Percentiles rank a stretch among this genome's conserved stretches.
Conservation (phyloP, 2,888 invertebrate species). For the Ptychoptera albimana region DNA sequence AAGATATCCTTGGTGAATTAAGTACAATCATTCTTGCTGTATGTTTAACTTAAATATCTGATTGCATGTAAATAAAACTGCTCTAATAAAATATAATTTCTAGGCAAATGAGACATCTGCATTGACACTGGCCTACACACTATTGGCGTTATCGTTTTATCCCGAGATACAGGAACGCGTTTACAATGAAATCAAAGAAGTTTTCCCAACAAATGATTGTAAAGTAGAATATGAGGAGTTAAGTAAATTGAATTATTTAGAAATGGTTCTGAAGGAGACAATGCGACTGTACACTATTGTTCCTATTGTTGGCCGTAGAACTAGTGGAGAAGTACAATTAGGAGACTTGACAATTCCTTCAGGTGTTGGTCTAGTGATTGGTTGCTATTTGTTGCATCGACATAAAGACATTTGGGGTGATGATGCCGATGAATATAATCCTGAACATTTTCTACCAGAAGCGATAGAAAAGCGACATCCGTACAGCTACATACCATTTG, state of each 20-base stretch:
- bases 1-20: conserved; percentile 1
- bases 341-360: conserved; percentile 5
- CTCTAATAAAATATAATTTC: background rate
- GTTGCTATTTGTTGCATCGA: conserved; percentile 7
- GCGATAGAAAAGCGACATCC: conserved; percentile 7
- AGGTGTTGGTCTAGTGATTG: conserved; percentile 6
- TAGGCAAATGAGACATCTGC: conserved; percentile 1
- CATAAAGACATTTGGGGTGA: conserved; percentile 5
- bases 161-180: conserved; percentile 1
- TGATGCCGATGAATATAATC: conserved; percentile 7
- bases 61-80: background rate
- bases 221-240: background rate
- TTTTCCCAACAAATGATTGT: background rate
- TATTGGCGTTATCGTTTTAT: conserved; percentile 1
- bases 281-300: background rate
- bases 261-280: conserved; percentile 3
- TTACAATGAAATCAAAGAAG: background rate
- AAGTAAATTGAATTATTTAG: conserved; percentile 1
- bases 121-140: background rate
- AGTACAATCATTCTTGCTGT: background rate
- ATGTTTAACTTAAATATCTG: no score
- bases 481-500: conserved; percentile 8
- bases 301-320: no score
- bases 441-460: conserved; percentile 10
- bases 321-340: background rate